phyloP scores from a whole-genome alignment of 2,797 vertebrate species.

The Tragelaphus eurycerus region DNA sequence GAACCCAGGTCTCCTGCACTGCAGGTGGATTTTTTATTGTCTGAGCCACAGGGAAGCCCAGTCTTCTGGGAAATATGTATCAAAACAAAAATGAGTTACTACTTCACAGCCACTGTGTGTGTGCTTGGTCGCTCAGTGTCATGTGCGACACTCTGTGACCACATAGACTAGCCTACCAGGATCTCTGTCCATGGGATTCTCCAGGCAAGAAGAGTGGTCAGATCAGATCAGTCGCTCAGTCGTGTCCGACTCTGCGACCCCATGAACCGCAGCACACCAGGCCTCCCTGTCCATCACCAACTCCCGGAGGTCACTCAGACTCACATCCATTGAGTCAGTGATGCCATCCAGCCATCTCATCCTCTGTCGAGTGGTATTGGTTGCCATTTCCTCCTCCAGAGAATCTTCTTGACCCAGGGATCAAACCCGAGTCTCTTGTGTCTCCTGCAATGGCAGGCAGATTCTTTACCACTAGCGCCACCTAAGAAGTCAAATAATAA shows the following conservation, averaged over 20 bases:
- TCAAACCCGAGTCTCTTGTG: neutral
- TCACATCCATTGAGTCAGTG: too few species aligned
- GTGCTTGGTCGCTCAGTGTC: neutral
- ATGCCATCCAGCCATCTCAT: too few species aligned
- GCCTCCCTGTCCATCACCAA: too few species aligned
- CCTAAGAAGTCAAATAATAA: neutral
- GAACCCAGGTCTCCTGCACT: neutral
- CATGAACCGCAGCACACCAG: too few species aligned
- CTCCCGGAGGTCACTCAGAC: too few species aligned
- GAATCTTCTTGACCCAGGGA: neutral
- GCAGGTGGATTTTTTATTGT: neutral
- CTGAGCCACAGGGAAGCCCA: neutral
- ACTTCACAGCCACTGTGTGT: neutral
- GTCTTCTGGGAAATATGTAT: neutral
- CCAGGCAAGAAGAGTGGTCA: neutral
- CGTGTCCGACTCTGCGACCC: too few species aligned
- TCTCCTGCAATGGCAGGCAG: neutral
- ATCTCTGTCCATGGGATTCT: neutral
- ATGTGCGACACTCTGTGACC: fast-evolving
- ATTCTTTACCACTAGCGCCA: neutral
- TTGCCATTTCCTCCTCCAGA: neutral
- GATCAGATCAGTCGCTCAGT: too few species aligned
- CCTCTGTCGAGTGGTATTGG: neutral
- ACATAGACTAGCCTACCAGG: neutral
- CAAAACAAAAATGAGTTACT: neutral